These are phyloP conservation scores for Phylloscopus whistleri DNA, from an alignment of 2,113 vertebrate species.

Conservation along the genomic window DNA sequence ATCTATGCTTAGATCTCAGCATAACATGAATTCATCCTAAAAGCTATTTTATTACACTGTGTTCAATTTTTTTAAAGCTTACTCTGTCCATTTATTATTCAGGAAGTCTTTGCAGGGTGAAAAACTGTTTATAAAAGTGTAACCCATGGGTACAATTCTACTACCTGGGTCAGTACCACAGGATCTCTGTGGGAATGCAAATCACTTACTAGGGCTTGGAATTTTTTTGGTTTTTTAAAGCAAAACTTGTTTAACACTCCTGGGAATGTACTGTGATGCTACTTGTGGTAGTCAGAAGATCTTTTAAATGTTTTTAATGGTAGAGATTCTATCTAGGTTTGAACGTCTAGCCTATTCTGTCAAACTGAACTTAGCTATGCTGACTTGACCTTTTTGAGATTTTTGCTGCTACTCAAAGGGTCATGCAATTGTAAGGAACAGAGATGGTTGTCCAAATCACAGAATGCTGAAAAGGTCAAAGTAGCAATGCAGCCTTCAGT, in stretches of 20 bases:
- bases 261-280: background rate
- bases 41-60: background rate
- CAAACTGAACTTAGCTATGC: conserved; percentile 7
- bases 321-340: background rate
- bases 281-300: background rate
- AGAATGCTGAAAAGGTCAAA: conserved; percentile 57
- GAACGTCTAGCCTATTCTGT: background rate
- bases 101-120: background rate
- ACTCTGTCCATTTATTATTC: background rate
- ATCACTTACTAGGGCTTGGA: background rate
- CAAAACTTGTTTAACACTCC: background rate
- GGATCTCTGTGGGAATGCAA: background rate
- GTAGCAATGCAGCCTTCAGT: background rate
- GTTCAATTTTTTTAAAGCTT: background rate
- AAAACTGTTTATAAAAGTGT: background rate
- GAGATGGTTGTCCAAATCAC: background rate
- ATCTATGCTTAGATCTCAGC: background rate
- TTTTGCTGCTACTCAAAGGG: background rate
- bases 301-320: background rate
- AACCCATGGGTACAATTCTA: background rate
- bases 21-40: background rate
- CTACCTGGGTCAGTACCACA: background rate
- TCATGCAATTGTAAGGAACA: conserved; percentile 1
- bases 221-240: background rate
- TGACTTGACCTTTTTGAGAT: conserved; percentile 47